phyloP scores from a whole-genome alignment of 2,113 vertebrate genomes.

The Eurystomus gularis region DNA sequence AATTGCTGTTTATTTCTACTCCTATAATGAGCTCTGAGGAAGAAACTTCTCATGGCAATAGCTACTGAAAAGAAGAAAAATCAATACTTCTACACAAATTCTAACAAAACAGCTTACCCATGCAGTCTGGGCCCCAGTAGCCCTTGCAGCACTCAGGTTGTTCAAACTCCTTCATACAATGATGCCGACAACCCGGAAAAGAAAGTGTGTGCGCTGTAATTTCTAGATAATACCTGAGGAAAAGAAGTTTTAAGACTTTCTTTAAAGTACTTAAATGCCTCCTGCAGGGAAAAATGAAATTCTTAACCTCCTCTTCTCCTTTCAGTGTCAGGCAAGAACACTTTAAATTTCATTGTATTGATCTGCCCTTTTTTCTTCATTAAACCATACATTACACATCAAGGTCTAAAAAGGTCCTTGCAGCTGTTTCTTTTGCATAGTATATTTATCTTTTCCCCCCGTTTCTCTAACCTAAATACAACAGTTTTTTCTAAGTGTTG shows the following conservation, averaged over 20 bases:
- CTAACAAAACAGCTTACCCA: constrained; percentile 60
- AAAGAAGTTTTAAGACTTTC: background rate
- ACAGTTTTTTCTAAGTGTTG: background rate
- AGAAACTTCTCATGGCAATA: background rate
- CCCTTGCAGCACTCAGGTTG: constrained; percentile 78
- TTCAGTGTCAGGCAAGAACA: background rate
- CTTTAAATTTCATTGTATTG: background rate
- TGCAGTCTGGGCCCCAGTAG: constrained; percentile 78
- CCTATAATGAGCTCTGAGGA: background rate
- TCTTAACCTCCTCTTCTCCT: background rate
- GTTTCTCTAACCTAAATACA: background rate
- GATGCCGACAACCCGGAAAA: constrained; percentile 74
- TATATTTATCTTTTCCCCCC: background rate
- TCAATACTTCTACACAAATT: background rate
- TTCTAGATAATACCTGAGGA: constrained; percentile 63
- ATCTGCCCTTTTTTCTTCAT: background rate
- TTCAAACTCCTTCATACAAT: constrained; percentile 61
- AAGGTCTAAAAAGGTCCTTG: background rate
- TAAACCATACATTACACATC: background rate
- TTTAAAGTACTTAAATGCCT: background rate
- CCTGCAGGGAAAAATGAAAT: background rate
- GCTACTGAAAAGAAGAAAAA: background rate
- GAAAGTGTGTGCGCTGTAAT: constrained; percentile 10
- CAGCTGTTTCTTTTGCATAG: background rate
- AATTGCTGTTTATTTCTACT: background rate